Percentiles rank a stretch among this genome's conserved stretches.
Evolutionary conservation across 2,797 vertebrate species (phyloP).

Genomic region (Alauda arvensis): DNA sequence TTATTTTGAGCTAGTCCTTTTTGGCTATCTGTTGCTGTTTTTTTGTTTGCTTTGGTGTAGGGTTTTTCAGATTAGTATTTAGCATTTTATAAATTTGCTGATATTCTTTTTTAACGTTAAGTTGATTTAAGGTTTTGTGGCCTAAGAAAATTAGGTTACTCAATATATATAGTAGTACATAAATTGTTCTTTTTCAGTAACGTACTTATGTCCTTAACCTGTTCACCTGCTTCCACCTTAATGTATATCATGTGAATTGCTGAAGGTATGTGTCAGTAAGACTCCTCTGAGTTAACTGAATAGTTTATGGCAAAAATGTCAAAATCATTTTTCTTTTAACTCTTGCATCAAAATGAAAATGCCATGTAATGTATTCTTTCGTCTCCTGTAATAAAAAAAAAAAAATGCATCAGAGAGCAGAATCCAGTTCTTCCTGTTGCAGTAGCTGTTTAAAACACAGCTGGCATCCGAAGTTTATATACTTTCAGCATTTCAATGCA

Average conservation of each 20-base stretch:
- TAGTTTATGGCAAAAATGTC: neutral
- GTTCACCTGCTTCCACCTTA: neutral
- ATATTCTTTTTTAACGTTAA: neutral
- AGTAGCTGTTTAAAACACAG: neutral
- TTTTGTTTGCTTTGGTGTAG: neutral
- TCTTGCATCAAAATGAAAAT: neutral
- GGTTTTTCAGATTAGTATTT: neutral
- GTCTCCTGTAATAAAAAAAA: neutral
- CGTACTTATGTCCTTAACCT: neutral
- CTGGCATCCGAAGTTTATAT: neutral
- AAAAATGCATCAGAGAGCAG: neutral
- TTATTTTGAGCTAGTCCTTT: neutral
- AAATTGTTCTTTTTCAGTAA: neutral
- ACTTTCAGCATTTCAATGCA: neutral
- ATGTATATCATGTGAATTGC: neutral
- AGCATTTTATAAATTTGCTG: neutral
- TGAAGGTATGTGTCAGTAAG: neutral
- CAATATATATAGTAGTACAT: neutral
- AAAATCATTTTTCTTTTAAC: neutral
- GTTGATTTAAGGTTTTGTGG: neutral
- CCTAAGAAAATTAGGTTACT: neutral
- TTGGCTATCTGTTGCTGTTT: neutral
- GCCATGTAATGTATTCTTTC: neutral
- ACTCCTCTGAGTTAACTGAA: neutral
- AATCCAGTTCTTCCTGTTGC: neutral